Conservation (phyloP, 2,888 invertebrate genomes). For the Hirtodrosophila trivittata region DNA sequence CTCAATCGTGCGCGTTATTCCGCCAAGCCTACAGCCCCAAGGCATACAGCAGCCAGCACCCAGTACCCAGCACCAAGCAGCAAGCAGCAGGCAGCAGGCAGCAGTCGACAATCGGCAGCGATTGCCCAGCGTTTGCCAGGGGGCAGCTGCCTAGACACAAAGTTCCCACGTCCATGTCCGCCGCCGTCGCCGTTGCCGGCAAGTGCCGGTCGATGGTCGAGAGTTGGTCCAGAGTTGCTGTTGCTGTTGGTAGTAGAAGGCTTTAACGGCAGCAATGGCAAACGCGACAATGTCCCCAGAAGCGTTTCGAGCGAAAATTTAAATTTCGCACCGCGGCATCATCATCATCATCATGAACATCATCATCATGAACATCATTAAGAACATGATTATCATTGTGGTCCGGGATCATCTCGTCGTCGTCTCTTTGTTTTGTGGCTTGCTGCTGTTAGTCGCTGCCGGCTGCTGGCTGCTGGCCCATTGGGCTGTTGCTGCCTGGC, state of each 20-base stretch:
- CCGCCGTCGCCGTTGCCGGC: conserved; percentile 31
- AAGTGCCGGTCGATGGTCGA: conserved; percentile 43
- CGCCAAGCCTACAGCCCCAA: conserved; percentile 73
- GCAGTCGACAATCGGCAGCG: conserved; percentile 63
- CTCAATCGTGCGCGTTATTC: conserved; percentile 76
- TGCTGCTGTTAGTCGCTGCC: conserved; percentile 23
- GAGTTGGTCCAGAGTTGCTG: conserved; percentile 52
- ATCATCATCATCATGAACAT: conserved; percentile 35
- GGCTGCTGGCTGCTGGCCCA: conserved; percentile 1
- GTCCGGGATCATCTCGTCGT: conserved; percentile 45
- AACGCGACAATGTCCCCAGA: conserved; percentile 76
- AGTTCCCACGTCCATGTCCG: conserved; percentile 72
- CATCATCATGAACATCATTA: conserved; percentile 10
- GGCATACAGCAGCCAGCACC: conserved; percentile 40
- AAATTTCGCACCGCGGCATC: conserved; percentile 76
- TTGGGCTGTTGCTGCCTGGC: not conserved
- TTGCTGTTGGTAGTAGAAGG: conserved; percentile 22
- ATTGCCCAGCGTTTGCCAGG: conserved; percentile 62
- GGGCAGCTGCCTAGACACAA: conserved; percentile 67
- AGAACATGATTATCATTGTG: conserved; percentile 37
- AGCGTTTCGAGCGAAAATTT: conserved; percentile 80
- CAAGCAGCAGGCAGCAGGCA: conserved; percentile 38
- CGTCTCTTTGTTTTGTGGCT: conserved; percentile 63
- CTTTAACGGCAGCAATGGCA: conserved; percentile 26
- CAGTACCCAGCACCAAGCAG: conserved; percentile 14